phyloP scores from a whole-genome alignment of 2,113 vertebrate genomes.

The Formicarius rufipectus region DNA sequence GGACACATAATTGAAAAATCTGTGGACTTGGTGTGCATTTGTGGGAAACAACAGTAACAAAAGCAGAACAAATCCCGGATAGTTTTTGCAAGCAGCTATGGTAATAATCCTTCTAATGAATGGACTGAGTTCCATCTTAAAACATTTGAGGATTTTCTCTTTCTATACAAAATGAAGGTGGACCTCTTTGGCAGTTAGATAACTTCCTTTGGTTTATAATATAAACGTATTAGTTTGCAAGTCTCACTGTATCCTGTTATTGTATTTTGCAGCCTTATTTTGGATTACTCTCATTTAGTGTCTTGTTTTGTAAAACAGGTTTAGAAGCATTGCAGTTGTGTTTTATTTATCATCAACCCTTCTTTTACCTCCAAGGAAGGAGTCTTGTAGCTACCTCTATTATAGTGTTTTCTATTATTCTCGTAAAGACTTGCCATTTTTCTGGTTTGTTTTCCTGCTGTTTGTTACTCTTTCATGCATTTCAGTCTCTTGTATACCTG shows the following conservation, averaged over 20 bases:
- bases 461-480: background rate
- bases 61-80: background rate
- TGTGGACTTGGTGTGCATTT: background rate
- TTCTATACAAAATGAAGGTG: background rate
- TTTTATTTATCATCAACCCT: background rate
- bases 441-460: background rate
- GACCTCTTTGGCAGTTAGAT: background rate
- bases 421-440: background rate
- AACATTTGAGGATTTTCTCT: background rate
- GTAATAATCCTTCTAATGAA: background rate
- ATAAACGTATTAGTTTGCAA: background rate
- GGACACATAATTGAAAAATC: background rate
- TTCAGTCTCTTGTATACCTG: background rate
- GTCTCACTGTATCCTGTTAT: background rate
- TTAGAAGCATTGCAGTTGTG: background rate
- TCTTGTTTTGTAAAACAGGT: background rate
- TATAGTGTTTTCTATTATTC: background rate
- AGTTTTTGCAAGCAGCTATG: background rate
- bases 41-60: background rate
- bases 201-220: background rate
- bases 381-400: background rate
- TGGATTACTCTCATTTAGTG: background rate
- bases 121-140: background rate
- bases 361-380: background rate
- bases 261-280: background rate